Percentiles rank a stretch among this genome's conserved stretches.
phyloP scores from a whole-genome alignment of 2,113 vertebrate species.

The Xiphophorus couchianus region DNA sequence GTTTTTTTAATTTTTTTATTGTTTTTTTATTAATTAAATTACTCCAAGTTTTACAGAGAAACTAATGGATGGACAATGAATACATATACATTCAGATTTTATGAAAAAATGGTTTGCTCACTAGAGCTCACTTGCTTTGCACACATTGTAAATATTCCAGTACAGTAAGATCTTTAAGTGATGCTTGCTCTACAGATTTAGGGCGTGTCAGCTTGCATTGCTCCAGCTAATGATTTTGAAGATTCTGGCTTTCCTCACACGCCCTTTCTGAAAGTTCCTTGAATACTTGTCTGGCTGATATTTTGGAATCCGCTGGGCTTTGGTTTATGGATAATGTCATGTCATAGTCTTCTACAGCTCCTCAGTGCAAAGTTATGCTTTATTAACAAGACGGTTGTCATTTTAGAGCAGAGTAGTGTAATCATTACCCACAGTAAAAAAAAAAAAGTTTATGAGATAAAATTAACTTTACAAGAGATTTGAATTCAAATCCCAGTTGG shows the following conservation, averaged over 20 bases:
- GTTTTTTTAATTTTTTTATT: too few relatives aligned
- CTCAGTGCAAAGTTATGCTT: slow-evolving; percentile 50
- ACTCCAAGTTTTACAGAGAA: too few relatives aligned
- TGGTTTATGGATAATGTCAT: slow-evolving; percentile 51
- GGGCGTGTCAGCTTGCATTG: slow-evolving; percentile 15
- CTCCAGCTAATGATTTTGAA: slow-evolving; percentile 42
- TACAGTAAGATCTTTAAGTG: slow-evolving; percentile 4
- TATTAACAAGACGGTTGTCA: slow-evolving; percentile 52
- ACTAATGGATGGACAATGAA: too few relatives aligned
- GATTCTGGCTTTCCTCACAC: slow-evolving; percentile 41
- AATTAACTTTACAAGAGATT: slow-evolving; percentile 36
- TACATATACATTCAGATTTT: background rate
- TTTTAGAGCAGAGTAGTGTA: slow-evolving; percentile 33
- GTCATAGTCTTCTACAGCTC: slow-evolving; percentile 55
- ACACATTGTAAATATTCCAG: background rate
- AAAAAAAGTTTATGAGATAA: slow-evolving; percentile 47
- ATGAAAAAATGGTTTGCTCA: background rate
- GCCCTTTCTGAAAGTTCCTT: slow-evolving; percentile 43
- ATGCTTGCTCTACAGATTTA: slow-evolving; percentile 22
- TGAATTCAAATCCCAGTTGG: slow-evolving; percentile 1
- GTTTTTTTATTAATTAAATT: too few relatives aligned
- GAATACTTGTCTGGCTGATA: slow-evolving; percentile 35
- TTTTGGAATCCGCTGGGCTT: slow-evolving; percentile 43
- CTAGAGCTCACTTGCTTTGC: background rate
- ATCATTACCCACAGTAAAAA: slow-evolving; percentile 39